phyloP scores from a whole-genome alignment of 2,113 vertebrate genomes.

The Neogobius melanostomus region DNA sequence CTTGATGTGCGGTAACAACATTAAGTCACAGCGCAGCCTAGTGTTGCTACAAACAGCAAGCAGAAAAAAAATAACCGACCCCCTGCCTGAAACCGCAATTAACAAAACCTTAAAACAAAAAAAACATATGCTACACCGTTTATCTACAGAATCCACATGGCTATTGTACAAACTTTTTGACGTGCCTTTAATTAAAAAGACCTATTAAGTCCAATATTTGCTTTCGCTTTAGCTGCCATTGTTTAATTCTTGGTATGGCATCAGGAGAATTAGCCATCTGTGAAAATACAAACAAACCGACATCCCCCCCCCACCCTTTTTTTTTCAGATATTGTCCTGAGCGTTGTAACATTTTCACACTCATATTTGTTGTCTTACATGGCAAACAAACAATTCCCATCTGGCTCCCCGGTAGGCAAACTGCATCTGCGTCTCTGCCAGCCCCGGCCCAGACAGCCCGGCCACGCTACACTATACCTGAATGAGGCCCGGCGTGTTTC shows the following conservation, averaged over 20 bases:
- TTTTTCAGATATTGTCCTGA: conserved; percentile 8
- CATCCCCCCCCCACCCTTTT: not conserved
- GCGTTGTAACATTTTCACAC: conserved; percentile 21
- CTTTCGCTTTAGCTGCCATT: conserved; percentile 3
- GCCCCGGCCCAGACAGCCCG: conserved; percentile 14
- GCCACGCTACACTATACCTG: conserved; percentile 33
- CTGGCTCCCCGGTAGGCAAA: conserved; percentile 39
- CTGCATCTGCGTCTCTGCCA: conserved; percentile 44
- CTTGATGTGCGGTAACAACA: too few relatives aligned
- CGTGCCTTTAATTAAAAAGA: conserved; percentile 18
- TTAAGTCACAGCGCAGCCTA: too few relatives aligned
- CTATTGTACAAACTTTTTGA: not conserved
- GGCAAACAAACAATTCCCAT: conserved; percentile 35
- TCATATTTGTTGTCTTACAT: conserved; percentile 37
- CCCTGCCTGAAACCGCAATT: too few relatives aligned
- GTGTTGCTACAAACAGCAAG: too few relatives aligned
- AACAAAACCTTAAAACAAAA: too few relatives aligned
- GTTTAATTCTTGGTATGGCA: conserved; percentile 11
- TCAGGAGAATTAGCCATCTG: conserved; percentile 15
- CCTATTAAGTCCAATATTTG: conserved; percentile 10
- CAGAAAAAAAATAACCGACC: too few relatives aligned
- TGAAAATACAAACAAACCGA: conserved; percentile 13
- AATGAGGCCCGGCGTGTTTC: conserved; percentile 43
- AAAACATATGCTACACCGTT: not conserved
- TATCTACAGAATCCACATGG: conserved; percentile 1